Evolutionary conservation across 37 sponge, comb jelly and placozoan species (phyloP).

Genomic region (Chondrilla cf. caribensis): DNA sequence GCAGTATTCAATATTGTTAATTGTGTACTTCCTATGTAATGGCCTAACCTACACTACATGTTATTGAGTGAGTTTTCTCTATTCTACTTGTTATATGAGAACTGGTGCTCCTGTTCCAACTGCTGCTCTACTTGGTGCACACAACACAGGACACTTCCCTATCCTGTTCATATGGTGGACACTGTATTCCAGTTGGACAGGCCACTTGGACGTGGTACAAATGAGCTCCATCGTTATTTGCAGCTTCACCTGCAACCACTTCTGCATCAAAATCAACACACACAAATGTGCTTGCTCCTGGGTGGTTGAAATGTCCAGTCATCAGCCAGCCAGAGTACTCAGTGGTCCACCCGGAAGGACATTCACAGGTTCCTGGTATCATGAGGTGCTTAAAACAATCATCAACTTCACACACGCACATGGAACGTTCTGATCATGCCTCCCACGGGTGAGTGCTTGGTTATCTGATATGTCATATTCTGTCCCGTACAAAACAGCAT

Average conservation of each 20-base stretch:
- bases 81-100: no score
- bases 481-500: conserved; percentile 18
- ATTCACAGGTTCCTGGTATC: background rate
- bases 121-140: conserved; percentile 4
- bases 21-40: no score
- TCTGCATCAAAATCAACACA: no score
- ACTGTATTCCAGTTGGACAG: background rate
- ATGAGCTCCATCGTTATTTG: background rate
- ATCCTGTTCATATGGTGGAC: background rate
- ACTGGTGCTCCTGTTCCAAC: no score
- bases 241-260: background rate
- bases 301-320: background rate
- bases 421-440: conserved; percentile 3
- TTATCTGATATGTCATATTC: no score
- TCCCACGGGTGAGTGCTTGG: background rate
- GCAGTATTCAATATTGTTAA: no score
- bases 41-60: no score
- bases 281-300: no score
- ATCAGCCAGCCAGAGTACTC: conserved; percentile 2
- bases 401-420: conserved; percentile 15
- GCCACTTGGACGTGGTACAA: background rate
- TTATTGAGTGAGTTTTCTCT: no score
- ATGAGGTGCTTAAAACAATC: background rate
- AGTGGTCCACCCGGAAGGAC: background rate
- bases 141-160: conserved; percentile 21